Evolutionary conservation across 1,140 invertebrate species (phyloP).

Genomic region (Galendromus occidentalis): DNA sequence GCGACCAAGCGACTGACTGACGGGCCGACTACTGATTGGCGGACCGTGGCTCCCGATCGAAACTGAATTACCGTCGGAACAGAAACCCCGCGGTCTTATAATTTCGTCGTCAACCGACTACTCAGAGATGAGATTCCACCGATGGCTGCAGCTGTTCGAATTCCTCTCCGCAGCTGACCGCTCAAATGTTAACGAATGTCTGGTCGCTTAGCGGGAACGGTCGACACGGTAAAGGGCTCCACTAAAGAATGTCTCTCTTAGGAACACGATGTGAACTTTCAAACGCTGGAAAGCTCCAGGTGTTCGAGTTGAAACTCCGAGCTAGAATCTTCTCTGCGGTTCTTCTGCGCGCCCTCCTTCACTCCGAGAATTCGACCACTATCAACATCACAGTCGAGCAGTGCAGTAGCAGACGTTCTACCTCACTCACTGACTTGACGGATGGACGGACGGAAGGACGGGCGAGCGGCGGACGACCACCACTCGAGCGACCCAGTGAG

Average conservation of each 20-base stretch:
- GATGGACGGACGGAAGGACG: background rate
- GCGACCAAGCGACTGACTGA: background rate
- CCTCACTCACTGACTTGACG: background rate
- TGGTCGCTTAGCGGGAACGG: no score
- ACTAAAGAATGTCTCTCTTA: no score
- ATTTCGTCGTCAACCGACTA: background rate
- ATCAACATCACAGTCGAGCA: background rate
- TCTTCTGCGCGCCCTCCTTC: no score
- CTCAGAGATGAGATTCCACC: background rate
- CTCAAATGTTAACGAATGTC: background rate
- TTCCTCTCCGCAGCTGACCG: background rate
- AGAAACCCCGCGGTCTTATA: background rate
- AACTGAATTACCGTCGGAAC: background rate
- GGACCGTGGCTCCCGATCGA: background rate
- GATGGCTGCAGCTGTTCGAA: background rate
- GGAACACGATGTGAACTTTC: no score
- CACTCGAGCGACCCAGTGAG: no score
- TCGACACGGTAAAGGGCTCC: no score
- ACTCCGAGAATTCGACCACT: background rate
- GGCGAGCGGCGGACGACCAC: background rate
- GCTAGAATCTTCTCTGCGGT: no score
- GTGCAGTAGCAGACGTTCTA: background rate
- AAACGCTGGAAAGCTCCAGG: no score
- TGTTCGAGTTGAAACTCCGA: no score
- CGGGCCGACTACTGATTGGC: background rate